phyloP scores from a whole-genome alignment of 1,140 invertebrate species.

The Pararge aegeria region DNA sequence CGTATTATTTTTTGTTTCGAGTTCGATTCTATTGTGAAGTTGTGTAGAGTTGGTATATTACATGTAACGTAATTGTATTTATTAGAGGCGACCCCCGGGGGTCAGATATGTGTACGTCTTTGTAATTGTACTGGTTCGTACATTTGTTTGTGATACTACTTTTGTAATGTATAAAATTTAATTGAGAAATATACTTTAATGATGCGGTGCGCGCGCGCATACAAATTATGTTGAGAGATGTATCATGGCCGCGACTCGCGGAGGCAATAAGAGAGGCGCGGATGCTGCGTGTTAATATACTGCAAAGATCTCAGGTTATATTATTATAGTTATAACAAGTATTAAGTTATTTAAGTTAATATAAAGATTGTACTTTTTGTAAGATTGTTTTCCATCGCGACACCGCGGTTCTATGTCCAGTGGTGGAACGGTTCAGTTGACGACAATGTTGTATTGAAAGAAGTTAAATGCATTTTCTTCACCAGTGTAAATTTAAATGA shows the following conservation, averaged over 20 bases:
- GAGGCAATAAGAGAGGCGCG: slow-evolving; percentile 48
- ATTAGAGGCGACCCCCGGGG: slow-evolving; percentile 66
- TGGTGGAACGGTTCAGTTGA: slow-evolving; percentile 56
- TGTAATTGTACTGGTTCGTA: slow-evolving; percentile 76
- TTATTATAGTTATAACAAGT: slow-evolving; percentile 78
- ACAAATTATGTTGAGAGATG: slow-evolving; percentile 57
- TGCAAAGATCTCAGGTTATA: slow-evolving; percentile 78
- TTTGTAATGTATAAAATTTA: slow-evolving; percentile 78
- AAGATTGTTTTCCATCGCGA: slow-evolving; percentile 73
- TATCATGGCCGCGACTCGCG: slow-evolving; percentile 37
- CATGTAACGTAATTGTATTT: slow-evolving; percentile 74
- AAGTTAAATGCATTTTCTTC: slow-evolving; percentile 60
- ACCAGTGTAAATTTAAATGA: slow-evolving; percentile 71
- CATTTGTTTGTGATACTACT: slow-evolving; percentile 80
- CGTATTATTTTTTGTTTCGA: slow-evolving; percentile 75
- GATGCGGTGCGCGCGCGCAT: slow-evolving; percentile 48
- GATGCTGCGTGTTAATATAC: slow-evolving; percentile 46
- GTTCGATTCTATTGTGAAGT: slow-evolving; percentile 75
- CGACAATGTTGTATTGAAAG: slow-evolving; percentile 37
- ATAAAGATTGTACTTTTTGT: slow-evolving; percentile 76
- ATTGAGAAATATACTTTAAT: slow-evolving; percentile 71
- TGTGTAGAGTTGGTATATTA: slow-evolving; percentile 68
- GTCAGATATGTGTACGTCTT: slow-evolving; percentile 70
- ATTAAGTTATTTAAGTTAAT: slow-evolving; percentile 80
- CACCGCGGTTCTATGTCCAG: slow-evolving; percentile 54